Evolutionary conservation across 2,888 invertebrate species (phyloP).

Genomic region (Lasioglossum malachurum): DNA sequence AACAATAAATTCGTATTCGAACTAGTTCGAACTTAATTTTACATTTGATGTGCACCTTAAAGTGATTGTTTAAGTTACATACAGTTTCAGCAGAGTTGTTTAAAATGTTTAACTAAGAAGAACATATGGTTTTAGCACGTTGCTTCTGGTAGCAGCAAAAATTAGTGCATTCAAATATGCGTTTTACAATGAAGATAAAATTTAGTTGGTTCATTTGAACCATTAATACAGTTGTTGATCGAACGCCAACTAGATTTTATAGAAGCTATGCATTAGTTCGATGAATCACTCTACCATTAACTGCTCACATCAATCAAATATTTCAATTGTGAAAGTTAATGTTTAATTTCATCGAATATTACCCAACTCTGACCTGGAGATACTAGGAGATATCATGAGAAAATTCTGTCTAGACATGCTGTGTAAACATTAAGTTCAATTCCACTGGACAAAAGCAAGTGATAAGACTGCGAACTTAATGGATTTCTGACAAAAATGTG

Average conservation of each 20-base stretch:
- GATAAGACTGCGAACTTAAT: not conserved
- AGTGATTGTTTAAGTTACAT: not conserved
- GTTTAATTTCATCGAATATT: not conserved
- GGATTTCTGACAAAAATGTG: too few relatives aligned
- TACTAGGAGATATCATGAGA: not conserved
- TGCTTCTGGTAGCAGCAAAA: not conserved
- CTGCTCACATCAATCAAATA: not conserved
- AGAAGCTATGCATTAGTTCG: not conserved
- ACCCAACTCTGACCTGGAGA: not conserved
- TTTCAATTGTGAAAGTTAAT: not conserved
- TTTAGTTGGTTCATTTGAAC: not conserved
- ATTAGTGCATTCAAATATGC: not conserved
- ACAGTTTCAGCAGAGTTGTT: not conserved
- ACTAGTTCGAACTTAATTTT: not conserved
- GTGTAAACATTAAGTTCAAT: not conserved
- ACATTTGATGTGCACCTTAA: not conserved
- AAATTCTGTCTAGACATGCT: not conserved
- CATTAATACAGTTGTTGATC: not conserved
- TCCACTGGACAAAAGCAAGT: not conserved
- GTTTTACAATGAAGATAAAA: not conserved
- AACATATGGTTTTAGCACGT: not conserved
- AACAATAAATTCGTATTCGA: not conserved
- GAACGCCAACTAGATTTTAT: not conserved
- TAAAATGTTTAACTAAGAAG: not conserved
- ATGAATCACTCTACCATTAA: not conserved